Evolutionary conservation across 2,113 vertebrate species (phyloP).

Genomic region (Arothron firmamentum): DNA sequence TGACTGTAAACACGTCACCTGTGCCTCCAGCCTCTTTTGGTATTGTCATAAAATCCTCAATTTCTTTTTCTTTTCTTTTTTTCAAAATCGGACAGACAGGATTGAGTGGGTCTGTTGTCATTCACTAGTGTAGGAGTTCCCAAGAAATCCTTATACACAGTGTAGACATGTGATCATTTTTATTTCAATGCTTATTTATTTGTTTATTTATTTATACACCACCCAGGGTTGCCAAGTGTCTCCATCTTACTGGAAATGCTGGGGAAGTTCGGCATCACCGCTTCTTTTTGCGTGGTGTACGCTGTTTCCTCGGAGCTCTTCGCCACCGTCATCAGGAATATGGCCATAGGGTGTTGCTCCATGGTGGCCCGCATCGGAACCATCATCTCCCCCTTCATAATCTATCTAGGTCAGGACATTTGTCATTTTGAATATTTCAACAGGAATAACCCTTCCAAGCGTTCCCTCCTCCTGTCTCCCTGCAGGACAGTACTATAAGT

Average conservation of each 20-base stretch:
- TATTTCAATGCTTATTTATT: slow-evolving; percentile 5
- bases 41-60: no score
- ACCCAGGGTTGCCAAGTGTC: slow-evolving; percentile 66
- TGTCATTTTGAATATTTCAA: background rate
- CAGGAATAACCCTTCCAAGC: no score
- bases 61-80: background rate
- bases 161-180: background rate
- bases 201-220: background rate
- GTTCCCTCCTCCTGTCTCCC: background rate
- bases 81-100: background rate
- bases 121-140: no score
- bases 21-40: no score
- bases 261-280: slow-evolving; percentile 85
- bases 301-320: slow-evolving; percentile 84
- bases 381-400: slow-evolving; percentile 84
- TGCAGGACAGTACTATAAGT: slow-evolving; percentile 76
- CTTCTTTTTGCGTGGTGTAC: slow-evolving; percentile 84
- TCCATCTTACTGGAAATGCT: slow-evolving; percentile 81
- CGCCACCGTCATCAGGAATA: slow-evolving; percentile 84
- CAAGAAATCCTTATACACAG: no score
- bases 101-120: no score
- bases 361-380: slow-evolving; percentile 83
- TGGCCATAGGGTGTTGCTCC: slow-evolving; percentile 83
- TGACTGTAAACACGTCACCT: no score
- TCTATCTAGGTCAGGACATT: slow-evolving; percentile 82